Percentiles rank a stretch among this genome's conserved stretches.
Conservation (phyloP, 2,113 vertebrate species). For the Urocynchramus pylzowi region DNA sequence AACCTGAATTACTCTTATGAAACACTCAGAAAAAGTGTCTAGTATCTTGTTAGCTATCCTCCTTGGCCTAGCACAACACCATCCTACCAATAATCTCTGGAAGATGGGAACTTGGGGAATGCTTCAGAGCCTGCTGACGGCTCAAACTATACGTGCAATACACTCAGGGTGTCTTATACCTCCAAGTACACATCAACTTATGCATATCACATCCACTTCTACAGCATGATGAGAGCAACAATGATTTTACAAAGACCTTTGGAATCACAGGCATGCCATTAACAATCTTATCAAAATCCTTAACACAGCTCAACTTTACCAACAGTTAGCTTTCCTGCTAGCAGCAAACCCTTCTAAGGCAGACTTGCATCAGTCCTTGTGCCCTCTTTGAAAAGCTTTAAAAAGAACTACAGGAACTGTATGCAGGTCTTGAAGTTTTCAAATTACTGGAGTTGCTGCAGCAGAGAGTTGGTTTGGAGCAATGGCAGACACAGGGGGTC, state of each 20-base stretch:
- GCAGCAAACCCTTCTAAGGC: background rate
- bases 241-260: background rate
- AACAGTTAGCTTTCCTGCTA: background rate
- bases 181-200: background rate
- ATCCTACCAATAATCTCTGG: background rate
- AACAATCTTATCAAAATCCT: background rate
- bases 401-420: background rate
- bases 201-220: background rate
- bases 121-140: background rate
- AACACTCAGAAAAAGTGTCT: background rate
- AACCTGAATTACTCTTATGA: background rate
- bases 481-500: background rate
- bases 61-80: background rate
- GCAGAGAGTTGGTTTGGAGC: background rate
- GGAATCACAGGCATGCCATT: background rate
- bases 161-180: background rate
- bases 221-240: background rate
- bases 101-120: background rate
- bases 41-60: background rate
- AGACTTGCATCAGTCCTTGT: background rate
- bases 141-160: background rate
- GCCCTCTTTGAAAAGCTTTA: background rate
- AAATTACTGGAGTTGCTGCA: background rate
- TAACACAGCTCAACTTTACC: background rate
- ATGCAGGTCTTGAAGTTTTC: background rate